Conservation (phyloP, 2,888 invertebrate genomes). For the Andrena minutula region DNA sequence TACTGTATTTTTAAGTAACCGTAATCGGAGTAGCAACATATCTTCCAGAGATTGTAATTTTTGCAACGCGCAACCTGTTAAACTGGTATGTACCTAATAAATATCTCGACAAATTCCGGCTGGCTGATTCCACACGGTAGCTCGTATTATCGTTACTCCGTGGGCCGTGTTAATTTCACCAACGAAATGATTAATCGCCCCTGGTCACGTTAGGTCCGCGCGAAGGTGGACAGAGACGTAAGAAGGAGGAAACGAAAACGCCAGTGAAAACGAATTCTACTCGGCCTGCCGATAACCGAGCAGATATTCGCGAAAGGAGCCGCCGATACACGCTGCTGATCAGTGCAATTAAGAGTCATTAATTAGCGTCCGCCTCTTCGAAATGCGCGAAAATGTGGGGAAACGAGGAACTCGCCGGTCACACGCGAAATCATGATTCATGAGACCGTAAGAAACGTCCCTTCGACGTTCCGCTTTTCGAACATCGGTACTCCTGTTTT, state of each 20-base stretch:
- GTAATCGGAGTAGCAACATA: background rate
- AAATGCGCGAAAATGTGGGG: background rate
- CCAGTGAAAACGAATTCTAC: constrained; percentile 23
- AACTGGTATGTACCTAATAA: constrained; percentile 11
- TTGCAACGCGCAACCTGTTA: constrained; percentile 10
- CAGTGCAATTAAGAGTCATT: constrained; percentile 46
- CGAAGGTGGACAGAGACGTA: constrained; percentile 22
- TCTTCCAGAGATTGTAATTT: background rate
- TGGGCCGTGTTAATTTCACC: constrained; percentile 75
- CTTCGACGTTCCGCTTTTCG: background rate
- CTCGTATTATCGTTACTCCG: constrained; percentile 63
- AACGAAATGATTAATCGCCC: constrained; percentile 73
- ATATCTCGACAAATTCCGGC: constrained; percentile 10
- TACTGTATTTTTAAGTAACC: background rate
- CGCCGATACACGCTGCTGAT: background rate
- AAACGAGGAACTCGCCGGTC: background rate
- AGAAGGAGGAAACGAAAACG: constrained; percentile 41
- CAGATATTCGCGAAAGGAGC: background rate
- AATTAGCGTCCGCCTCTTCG: constrained; percentile 4
- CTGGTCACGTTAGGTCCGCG: constrained; percentile 55
- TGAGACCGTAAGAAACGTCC: background rate
- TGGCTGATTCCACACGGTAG: constrained; percentile 55
- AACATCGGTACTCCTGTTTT: too few relatives aligned
- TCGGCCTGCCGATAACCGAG: background rate
- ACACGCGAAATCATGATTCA: background rate